Evolutionary conservation across 2,113 vertebrate species (phyloP), one percentile per base, ranked within the genome.

Genomic region (Heteronetta atricapilla): DNA sequence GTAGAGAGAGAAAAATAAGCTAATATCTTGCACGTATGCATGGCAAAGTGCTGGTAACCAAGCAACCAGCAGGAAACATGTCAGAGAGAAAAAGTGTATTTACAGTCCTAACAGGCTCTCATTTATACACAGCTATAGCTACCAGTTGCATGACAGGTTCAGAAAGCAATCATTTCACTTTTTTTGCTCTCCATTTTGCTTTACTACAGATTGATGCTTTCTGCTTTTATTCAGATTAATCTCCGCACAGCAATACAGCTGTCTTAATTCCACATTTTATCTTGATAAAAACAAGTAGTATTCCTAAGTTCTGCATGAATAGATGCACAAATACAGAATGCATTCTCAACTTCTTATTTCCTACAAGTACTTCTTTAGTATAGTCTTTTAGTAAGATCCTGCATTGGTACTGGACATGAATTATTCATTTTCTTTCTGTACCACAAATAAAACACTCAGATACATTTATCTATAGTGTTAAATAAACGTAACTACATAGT

Each of bases 1-100:
- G 86, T 67, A 77, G 94, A 87, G 72, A 90, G 53, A 95, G 86
- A 92, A 97, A 68, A 93, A 85, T 48, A 84, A 95, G 70, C 50
- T 79, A 92, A 48, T 86, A 90, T 66, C n/a, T 85, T 87, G 67
- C 82, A 83, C 10, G 53, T 77, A 89, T 70, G 80, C 11, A 7
- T 55, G 66, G 92, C 85, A 95, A 96, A 96, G 76, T 78, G 69
- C 60, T 86, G 56, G 97, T 97, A 96, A 96, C 97, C 86, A 96
- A 92, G 97, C 96, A 97, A 97, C 97, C 63, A 92, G 77, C 21
- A 96, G 94, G 94, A 93, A 97, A 91, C 50, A 91, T 93, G 74
- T 94, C 85, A 95, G 64, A 82, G 59, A 72, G 64, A 89, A 93
- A 81, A 94, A 89, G 75, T 77, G 36, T 92, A 96, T 97, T 97